Evolutionary conservation across 2,113 vertebrate genomes (phyloP).

Genomic region (Craseonycteris thonglongyai): DNA sequence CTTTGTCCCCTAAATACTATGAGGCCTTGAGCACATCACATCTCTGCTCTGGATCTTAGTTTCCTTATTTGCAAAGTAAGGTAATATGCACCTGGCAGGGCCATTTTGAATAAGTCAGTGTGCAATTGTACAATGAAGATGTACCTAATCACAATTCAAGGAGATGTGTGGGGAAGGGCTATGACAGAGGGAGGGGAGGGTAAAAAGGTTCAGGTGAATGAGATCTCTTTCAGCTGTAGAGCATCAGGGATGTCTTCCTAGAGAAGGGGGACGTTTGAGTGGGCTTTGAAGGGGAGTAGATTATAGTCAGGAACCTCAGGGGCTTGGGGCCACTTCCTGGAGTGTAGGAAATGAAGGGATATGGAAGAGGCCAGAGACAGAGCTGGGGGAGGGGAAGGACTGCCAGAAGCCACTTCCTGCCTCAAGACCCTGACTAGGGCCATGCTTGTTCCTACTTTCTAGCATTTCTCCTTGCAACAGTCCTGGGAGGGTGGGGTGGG

Average conservation of each 20-base stretch:
- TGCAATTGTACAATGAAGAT: not conserved
- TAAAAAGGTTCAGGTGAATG: not conserved
- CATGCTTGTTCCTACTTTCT: not conserved
- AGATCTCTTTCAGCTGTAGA: not conserved
- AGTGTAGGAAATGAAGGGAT: not conserved
- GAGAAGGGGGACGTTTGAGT: constrained; percentile 10
- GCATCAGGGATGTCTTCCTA: not conserved
- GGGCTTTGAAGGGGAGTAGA: not conserved
- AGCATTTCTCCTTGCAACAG: constrained; percentile 67
- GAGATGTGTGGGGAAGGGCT: not conserved
- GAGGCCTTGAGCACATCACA: not conserved
- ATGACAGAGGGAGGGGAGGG: not conserved
- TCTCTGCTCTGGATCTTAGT: not conserved
- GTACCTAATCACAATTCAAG: not conserved
- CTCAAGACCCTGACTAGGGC: not conserved
- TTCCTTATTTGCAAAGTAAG: not conserved
- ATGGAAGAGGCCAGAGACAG: not conserved
- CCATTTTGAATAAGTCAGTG: not conserved
- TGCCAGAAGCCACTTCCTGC: not conserved
- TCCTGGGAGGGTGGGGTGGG: constrained; percentile 53
- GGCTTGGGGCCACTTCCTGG: not conserved
- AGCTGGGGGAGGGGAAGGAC: not conserved
- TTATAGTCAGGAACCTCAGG: not conserved
- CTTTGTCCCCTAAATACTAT: not conserved
- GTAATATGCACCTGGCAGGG: not conserved